Base-by-base conservation (phyloP, 2,113 vertebrate species). In the Clinocottus analis region DNA sequence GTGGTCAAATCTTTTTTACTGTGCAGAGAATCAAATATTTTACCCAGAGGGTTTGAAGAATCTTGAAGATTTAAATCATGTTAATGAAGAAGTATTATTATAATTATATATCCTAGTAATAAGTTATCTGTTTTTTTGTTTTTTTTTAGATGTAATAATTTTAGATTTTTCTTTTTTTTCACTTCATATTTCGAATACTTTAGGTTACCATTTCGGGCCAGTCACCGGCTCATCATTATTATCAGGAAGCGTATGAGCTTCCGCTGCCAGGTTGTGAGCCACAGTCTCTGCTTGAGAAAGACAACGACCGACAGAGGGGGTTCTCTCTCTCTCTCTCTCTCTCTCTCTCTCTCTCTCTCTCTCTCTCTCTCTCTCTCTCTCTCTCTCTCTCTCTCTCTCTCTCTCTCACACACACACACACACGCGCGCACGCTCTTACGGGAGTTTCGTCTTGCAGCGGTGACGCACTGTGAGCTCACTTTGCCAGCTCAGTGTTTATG, bases 391-490 rank as follows among this genome's bases (percentile, higher is more conserved):
- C n/a, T n/a, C n/a, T n/a, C n/a, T n/a, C n/a, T n/a, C n/a, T n/a
- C n/a, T n/a, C n/a, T n/a, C n/a, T n/a, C 29, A 31, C 29, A 21
- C 29, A 43, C 68, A 9, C 72, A n/a, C 65, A 61, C 39, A 19
- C 74, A 67, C 72, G 17, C 65, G 13, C 76, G n/a, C 55, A 13
- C 51, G 55, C 45, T 47, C 69, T 29, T 17, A 37, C 67, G 55
- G 76, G 82, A 86, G 91, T 90, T 90, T 90, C 87, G 80, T 49
- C 73, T 90, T 87, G 85, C 85, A 85, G 72, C 78, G 9, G 84
- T 93, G 93, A 93, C 94, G 92, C 90, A 85, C 72, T 43, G 85
- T 89, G 89, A 92, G 83, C 86, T 92, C 87, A 90, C 83, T 19
- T n/a, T 85, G 62, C 73, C 63, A 73, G 64, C 83, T 85, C 79